A percentile compares a stretch with the other conserved stretches of the same genome.
These are phyloP conservation scores for Drosophila siamana DNA, from an alignment of 2,888 invertebrate genomes.

Conservation along the genomic window DNA sequence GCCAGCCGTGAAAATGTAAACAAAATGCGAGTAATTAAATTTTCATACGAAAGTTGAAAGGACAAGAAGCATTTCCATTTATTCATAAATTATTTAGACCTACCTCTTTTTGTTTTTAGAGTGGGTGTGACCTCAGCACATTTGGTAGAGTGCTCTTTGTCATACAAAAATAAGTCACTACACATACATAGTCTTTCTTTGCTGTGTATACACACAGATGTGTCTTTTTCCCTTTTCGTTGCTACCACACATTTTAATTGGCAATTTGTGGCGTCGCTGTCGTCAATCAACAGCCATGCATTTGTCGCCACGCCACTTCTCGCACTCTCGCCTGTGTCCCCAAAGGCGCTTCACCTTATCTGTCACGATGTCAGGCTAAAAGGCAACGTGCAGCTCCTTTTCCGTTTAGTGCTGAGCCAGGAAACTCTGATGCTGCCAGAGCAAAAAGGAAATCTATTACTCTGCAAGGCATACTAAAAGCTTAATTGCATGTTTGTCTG, in stretches of 20 bases:
- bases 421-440: constrained; percentile 41
- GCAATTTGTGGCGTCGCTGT: constrained; percentile 54
- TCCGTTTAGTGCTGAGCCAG: constrained; percentile 28
- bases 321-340: background rate
- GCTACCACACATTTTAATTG: constrained; percentile 65
- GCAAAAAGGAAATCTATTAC: constrained; percentile 21
- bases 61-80: constrained; percentile 52
- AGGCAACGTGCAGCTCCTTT: constrained; percentile 16
- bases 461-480: constrained; percentile 17
- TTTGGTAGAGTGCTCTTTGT: background rate
- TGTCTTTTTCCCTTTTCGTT: constrained; percentile 19
- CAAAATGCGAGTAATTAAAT: constrained; percentile 77
- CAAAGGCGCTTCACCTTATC: constrained; percentile 10
- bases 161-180: background rate
- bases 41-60: constrained; percentile 59
- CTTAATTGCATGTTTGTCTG: constrained; percentile 23
- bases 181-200: too few species aligned
- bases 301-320: constrained; percentile 32
- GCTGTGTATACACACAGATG: constrained; percentile 1
- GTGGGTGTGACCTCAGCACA: constrained; percentile 33
- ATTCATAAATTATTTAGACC: constrained; percentile 64
- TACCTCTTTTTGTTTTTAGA: constrained; percentile 3
- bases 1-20: constrained; percentile 74
- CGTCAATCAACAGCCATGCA: constrained; percentile 63
- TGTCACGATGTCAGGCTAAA: background rate